Evolutionary conservation across 2,113 vertebrate genomes (phyloP).

Genomic region (Calypte anna): DNA sequence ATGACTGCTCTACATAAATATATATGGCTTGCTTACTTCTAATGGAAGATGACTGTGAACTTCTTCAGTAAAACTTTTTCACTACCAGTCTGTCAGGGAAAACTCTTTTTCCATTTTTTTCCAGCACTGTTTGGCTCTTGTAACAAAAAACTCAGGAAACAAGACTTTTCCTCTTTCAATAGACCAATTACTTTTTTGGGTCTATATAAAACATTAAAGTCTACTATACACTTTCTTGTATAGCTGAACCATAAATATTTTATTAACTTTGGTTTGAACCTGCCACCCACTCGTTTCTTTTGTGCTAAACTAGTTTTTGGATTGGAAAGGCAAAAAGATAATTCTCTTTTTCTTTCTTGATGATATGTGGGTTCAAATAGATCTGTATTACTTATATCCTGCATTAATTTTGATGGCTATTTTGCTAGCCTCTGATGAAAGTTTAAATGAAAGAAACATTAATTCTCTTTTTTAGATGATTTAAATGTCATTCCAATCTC

Average conservation of each 20-base stretch:
- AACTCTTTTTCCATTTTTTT: not conserved
- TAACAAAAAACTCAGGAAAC: not conserved
- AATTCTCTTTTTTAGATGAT: not conserved
- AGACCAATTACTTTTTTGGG: not conserved
- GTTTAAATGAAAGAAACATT: not conserved
- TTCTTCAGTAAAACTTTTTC: not conserved
- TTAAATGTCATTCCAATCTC: not conserved
- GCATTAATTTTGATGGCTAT: not conserved
- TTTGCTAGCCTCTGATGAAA: not conserved
- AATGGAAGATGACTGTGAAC: not conserved
- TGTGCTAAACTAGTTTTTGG: not conserved
- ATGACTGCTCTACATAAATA: not conserved
- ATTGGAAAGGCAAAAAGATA: not conserved
- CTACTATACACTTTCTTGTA: not conserved
- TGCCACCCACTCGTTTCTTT: not conserved
- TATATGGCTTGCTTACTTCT: not conserved
- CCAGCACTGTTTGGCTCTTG: not conserved
- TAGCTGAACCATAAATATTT: not conserved
- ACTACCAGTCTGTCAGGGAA: not conserved
- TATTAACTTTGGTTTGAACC: not conserved
- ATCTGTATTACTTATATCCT: not conserved
- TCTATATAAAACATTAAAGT: not conserved
- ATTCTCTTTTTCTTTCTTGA: not conserved
- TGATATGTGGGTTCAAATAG: not conserved
- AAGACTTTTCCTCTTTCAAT: conserved; percentile 30